These are phyloP conservation scores for Shinisaurus crocodilurus DNA, from an alignment of 2,113 vertebrate species.

Conservation along the genomic window DNA sequence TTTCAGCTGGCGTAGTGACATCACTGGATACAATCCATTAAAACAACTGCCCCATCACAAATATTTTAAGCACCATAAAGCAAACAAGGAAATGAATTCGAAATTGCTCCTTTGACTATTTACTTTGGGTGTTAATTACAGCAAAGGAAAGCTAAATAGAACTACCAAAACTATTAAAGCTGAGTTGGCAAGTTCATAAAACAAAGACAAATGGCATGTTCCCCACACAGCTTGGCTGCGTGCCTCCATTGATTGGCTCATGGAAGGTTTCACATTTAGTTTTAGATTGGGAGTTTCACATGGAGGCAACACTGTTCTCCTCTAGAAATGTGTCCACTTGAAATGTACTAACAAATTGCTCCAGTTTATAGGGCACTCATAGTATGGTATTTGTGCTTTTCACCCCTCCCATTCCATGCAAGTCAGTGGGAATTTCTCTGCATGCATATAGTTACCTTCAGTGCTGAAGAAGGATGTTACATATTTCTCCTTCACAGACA, in stretches of 20 bases:
- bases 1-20: too few relatives aligned
- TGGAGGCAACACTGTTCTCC: conserved; percentile 55
- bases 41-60: neutral
- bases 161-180: conserved; percentile 55
- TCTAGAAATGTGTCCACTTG: conserved; percentile 19
- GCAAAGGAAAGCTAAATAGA: neutral
- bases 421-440: neutral
- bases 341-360: conserved; percentile 42
- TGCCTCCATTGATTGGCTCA: conserved; percentile 64
- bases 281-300: conserved; percentile 64
- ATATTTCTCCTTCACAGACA: neutral
- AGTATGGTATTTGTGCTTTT: fast-evolving
- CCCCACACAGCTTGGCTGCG: conserved; percentile 54
- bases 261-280: conserved; percentile 40
- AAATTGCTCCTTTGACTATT: neutral
- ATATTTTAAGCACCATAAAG: neutral
- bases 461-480: neutral
- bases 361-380: neutral
- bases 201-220: conserved; percentile 55
- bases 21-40: neutral
- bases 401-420: neutral
- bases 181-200: conserved; percentile 60
- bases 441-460: too few relatives aligned
- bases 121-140: conserved; percentile 27
- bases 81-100: neutral